Evolutionary conservation across 2,888 invertebrate genomes (phyloP), one percentile per base, ranked within the genome.

Genomic region (Gastracanthus pulcherrimus): DNA sequence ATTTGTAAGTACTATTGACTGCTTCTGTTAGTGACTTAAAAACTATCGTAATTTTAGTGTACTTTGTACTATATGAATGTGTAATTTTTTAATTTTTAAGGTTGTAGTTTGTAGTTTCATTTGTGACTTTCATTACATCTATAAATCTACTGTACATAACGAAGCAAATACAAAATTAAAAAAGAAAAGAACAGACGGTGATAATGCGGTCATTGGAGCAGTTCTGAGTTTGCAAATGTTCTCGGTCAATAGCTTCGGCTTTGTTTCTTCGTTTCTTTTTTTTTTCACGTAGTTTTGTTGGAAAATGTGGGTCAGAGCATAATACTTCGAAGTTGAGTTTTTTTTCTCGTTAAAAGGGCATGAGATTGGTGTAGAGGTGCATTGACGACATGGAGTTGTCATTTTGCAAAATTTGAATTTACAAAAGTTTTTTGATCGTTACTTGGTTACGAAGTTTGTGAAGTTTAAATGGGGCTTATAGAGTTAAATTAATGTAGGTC

Each of bases 151-250:
- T n/a, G n/a, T n/a, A n/a, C n/a, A n/a, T n/a, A n/a, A n/a, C n/a
- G n/a, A n/a, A n/a, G n/a, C n/a, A n/a, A n/a, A n/a, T n/a, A n/a
- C n/a, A n/a, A n/a, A n/a, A n/a, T n/a, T n/a, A n/a, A n/a, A n/a
- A n/a, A n/a, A n/a, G n/a, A n/a, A n/a, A n/a, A n/a, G n/a, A n/a
- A n/a, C n/a, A 9, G 19, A 23, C 23, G 51, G 23, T 19, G 51
- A 51, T 51, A 48, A 62, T 34, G 58, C 64, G 62, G 45, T 36
- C 34, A 62, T 34, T 19, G 62, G 62, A n/a, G n/a, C 34, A 62
- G 62, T 36, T 62, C 19, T 36, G 36, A 62, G 36, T 36, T 62
- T 62, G 62, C 36, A 34, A 62, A 60, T 31, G 31, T 31, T 60
- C n/a, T 5, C 51, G 34, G 55, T 26, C n/a, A 2, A 48, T 36